Base-by-base conservation (phyloP, 2,888 invertebrate genomes). In the Agrotis clavis region DNA sequence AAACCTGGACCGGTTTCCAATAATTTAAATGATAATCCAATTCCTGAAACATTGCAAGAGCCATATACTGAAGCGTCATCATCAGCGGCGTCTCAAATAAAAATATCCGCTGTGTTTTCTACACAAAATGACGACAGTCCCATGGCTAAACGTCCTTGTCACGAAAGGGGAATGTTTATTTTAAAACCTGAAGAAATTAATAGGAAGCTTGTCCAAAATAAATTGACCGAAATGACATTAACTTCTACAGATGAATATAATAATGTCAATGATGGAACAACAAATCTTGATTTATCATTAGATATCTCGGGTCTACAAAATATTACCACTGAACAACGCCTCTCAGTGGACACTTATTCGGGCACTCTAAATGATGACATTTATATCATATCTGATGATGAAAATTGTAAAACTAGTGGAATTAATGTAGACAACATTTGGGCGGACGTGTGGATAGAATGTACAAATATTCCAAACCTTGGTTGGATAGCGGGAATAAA, bases 141-240 rank as follows among this genome's bases (percentile, higher is more conserved):
- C 48, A 69, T 74, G 18, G 54, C 63, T n/a, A 72, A 76, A 56
- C 60, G 67, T 60, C 78, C 74, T 65, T 91, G 82, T 82, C 63
- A 79, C 13, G 90, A 91, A 76, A 84, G 79, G 59, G 86, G 91
- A 2, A 94, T 95, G 94, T 90, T 92, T 74, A 86, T 96, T 78
- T 90, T 96, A 72, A 96, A 95, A 87, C 96, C 96, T 0, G 95
- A 95, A 86, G 94, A 96, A 91, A 96, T 96, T 47, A 96, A 96
- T 82, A 89, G 93, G 83, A 92, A 91, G 80, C 69, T 88, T 60
- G 70, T 86, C 18, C 53, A 77, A 57, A 82, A 72, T 41, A 71
- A 77, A 62, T 14, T 69, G 9, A 18, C 59, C 5, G 72, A 75
- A 62, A 47, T 30, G 0, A 51, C 35, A 61, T 53, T 57, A 41